Evolutionary conservation across 2,113 vertebrate species (phyloP), one percentile per base, ranked within the genome.

Genomic region (Engystomops pustulosus): DNA sequence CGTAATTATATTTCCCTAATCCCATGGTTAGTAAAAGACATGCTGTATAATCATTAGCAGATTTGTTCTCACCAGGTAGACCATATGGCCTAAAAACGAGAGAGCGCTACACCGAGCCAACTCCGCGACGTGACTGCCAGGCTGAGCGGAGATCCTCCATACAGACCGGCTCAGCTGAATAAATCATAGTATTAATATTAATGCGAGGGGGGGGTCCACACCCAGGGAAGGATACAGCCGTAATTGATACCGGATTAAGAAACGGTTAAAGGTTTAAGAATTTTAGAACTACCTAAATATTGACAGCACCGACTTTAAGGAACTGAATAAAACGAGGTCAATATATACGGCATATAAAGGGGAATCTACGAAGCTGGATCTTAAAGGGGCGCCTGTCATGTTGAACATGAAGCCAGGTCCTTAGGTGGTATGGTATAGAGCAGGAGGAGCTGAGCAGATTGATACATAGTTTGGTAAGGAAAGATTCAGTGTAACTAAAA

Each of bases 31-130:
- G 80, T 82, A 60, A 72, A 70, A 82, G 49, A 74, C 69, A 36
- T 23, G 51, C 58, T 58, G 65, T 72, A 49, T 74, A 82, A 82
- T 82, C 68, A 82, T 74, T 74, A 82, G 62, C 68, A 82, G 80
- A 82, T 82, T 82, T 74, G 36, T 58, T 23, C 80, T 74, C 80
- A 82, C 69, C 80, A 82, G 80, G 80, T 82, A 74, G 69, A 30
- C 80, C 80, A 82, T 82, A 82, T 82, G 80, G 68, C 70, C 80
- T 44, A 32, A 58, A 58, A 30, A 74, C 32, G 53, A 82, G 74
- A n/a, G 69, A 74, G 41, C 74, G 15, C 23, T 32, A 23, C 9
- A 3, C 38, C 27, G 69, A 82, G 80, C 51, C 80, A 82, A 82
- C 47, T 72, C 72, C 53, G 41, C 34, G 6, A 53, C 17, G 36